phyloP scores from a whole-genome alignment of 2,113 vertebrate genomes.

The Tupaia tana region DNA sequence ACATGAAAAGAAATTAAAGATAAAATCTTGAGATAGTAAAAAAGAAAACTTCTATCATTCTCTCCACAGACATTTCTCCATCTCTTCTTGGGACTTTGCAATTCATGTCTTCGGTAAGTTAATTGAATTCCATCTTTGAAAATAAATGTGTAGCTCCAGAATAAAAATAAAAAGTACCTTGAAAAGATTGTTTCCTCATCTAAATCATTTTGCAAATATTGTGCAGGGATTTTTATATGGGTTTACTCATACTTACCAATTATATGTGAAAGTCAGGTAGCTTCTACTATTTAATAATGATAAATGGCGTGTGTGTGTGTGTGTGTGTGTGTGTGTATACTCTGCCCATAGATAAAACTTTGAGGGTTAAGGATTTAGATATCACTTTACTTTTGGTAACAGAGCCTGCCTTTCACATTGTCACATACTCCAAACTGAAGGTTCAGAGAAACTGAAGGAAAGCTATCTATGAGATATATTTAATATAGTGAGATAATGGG shows the following conservation, averaged over 20 bases:
- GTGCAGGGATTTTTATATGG: neutral
- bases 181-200: neutral
- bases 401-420: neutral
- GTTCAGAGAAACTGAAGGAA: neutral
- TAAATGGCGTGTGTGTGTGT: neutral
- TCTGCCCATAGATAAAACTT: neutral
- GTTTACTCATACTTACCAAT: neutral
- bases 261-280: neutral
- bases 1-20: neutral
- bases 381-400: neutral
- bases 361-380: constrained; percentile 22
- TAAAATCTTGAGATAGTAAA: neutral
- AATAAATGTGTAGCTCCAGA: neutral
- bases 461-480: neutral
- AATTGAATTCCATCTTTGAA: constrained; percentile 17
- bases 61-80: neutral
- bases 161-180: constrained; percentile 16
- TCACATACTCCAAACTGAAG: neutral
- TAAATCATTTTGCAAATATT: neutral
- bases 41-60: neutral
- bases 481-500: neutral
- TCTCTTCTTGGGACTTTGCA: neutral
- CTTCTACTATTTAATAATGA: neutral
- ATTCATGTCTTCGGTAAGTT: neutral
- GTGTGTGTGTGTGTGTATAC: neutral